Evolutionary conservation across 2,797 vertebrate genomes (phyloP).

Genomic region (Vultur gryphus): DNA sequence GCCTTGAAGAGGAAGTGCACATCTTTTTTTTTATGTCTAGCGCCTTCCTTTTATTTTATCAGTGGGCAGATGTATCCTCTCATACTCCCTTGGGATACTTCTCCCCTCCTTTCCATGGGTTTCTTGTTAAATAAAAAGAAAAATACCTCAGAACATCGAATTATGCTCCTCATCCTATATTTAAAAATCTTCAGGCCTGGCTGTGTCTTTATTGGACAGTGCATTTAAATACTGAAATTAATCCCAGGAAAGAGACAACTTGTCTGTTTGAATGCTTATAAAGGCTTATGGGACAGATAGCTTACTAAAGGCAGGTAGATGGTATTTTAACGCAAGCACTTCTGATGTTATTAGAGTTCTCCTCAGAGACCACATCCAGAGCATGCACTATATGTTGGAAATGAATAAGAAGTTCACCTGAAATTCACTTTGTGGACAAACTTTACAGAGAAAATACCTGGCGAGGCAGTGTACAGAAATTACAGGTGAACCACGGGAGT

Average conservation of each 20-base stretch:
- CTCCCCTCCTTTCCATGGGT: background rate
- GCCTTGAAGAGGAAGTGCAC: background rate
- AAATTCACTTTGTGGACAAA: background rate
- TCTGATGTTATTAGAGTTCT: background rate
- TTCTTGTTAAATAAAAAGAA: background rate
- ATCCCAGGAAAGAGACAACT: constrained; percentile 15
- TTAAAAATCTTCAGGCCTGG: background rate
- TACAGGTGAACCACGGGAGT: background rate
- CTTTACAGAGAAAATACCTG: background rate
- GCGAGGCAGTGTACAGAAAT: background rate
- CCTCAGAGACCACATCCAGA: background rate
- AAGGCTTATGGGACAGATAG: constrained; percentile 40
- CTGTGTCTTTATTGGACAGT: background rate
- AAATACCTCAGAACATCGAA: background rate
- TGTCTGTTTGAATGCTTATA: constrained; percentile 1
- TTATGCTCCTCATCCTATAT: background rate
- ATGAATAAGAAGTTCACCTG: background rate
- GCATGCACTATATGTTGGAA: background rate
- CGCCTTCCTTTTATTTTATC: background rate
- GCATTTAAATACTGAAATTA: background rate
- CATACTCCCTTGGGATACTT: background rate
- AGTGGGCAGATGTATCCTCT: background rate
- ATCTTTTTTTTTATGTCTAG: background rate
- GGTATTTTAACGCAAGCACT: background rate
- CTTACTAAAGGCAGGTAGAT: background rate